Evolutionary conservation across 2,888 invertebrate species (phyloP), one percentile per base, ranked within the genome.

Genomic region (Orthonevra nobilis): DNA sequence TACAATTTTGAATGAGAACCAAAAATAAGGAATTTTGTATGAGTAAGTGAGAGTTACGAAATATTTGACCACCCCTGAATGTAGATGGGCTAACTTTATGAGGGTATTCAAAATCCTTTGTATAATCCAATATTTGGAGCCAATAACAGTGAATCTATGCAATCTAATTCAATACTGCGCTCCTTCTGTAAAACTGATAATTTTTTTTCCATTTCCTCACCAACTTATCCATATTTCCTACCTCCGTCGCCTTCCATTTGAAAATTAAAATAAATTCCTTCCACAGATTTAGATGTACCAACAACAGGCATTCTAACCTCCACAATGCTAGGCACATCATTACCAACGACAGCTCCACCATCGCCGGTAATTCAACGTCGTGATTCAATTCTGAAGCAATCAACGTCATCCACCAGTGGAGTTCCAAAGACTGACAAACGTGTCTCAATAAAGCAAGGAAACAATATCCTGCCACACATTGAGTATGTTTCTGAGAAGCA

Each of bases 341-440:
- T 84, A 54, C 81, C 82, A 1, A n/a, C n/a, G n/a, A 81, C 73
- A n/a, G 64, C 84, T 28, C 82, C 84, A 28, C 77, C 83, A 7
- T 85, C 86, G n/a, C 87, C 87, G 0, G 42, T 85, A 61, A 83
- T 85, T 17, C 83, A 84, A 58, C 85, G 87, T 4, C 84, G 87
- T 38, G 89, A 89, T 82, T 89, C 89, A 3, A 89, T 89, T 75
- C 82, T 89, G 9, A 89, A 89, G 74, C 88, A 88, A 23, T 74
- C 83, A 9, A 81, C 81, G 42, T 81, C 81, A 42, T 70, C 63
- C 12, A 60, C 30, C 14, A 86, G 86, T 72, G 86, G 86, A 34
- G 85, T 85, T 74, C 83, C 85, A 3, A 87, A 86, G 81, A 77
- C 82, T 68, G 89, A 89, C 60, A 88, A 88, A 74, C 85, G 88